Base-by-base conservation (phyloP, 2,113 vertebrate species). In the Egretta garzetta region DNA sequence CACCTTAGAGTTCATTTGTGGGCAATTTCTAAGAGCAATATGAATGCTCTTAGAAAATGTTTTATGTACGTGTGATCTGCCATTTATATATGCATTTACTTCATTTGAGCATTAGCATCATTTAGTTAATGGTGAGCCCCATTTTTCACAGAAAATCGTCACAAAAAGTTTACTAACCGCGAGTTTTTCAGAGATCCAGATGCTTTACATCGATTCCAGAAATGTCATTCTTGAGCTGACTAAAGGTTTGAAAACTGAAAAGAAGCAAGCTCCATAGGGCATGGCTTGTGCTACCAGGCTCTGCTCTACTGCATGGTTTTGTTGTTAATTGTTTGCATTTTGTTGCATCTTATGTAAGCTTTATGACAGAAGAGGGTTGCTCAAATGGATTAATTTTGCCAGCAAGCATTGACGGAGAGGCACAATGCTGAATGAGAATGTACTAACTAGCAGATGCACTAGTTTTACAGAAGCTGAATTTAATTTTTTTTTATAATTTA, bases 291-390 rank as follows among this genome's bases (percentile, higher is more conserved):
- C 94, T 62, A 17, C 92, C 95, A 95, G 80, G 52, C 86, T 95
- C 80, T 89, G 86, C 60, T 89, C 35, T 88, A 3, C 47, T 92
- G 59, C 83, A 49, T 95, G 76, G 59, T 89, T 95, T 92, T 90
- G 72, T 96, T 93, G 92, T 95, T 93, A 93, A 93, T 94, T 97
- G 92, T 96, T 92, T 96, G 68, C 35, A 5, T 89, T 83, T 52
- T 79, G 56, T 75, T 92, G 11, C 45, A 62, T 94, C 60, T 96
- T 77, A 33, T 89, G 88, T 77, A 88, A 92, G 80, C 83, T 82
- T 71, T 86, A 74, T 74, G 63, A 77, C 24, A 90, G 47, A 70
- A 37, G 0, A 75, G 33, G 8, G 16, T 76, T 93, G 92, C 60
- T 95, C 64, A 58, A 63, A 70, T 47, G 23, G 20, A 75, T 84